A percentile compares a stretch with the other conserved stretches of the same genome.
Evolutionary conservation across 2,113 vertebrate species (phyloP).

Genomic region (Cephalopholis sonnerati): DNA sequence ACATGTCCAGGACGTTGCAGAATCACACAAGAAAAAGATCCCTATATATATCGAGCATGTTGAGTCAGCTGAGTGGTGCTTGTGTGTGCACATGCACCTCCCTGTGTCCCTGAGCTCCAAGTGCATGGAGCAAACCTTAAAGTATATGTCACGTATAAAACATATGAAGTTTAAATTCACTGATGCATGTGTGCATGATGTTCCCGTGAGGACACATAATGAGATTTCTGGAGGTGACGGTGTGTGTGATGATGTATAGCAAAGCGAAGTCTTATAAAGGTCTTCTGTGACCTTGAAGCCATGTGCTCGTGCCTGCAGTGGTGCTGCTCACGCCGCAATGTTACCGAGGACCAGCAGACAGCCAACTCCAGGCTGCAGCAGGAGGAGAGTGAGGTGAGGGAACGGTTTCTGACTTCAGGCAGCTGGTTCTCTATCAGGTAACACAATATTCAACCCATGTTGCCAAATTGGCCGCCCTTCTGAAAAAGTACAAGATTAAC

Average conservation of each 20-base stretch:
- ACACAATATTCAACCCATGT: conserved; percentile 62
- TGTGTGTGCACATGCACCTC: background rate
- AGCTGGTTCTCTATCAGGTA: conserved; percentile 64
- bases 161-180: conserved; percentile 31
- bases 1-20: conserved; percentile 47
- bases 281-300: conserved; percentile 74
- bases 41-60: background rate
- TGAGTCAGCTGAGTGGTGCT: conserved; percentile 38
- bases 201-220: conserved; percentile 22
- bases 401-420: conserved; percentile 43
- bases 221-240: conserved; percentile 9
- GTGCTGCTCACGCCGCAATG: conserved; percentile 70
- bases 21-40: conserved; percentile 30
- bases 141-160: conserved; percentile 4
- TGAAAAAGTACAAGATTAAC: conserved; percentile 51
- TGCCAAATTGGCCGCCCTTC: conserved; percentile 73
- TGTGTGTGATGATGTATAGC: conserved; percentile 38
- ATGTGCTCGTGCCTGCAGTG: conserved; percentile 60
- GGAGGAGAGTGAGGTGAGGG: conserved; percentile 42
- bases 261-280: conserved; percentile 49
- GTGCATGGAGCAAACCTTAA: conserved; percentile 10
- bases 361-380: conserved; percentile 56
- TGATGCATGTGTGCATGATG: conserved; percentile 26
- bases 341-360: conserved; percentile 50
- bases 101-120: background rate